Evolutionary conservation across 2,888 invertebrate genomes (phyloP).

Genomic region (Sphaerophoria taeniata): DNA sequence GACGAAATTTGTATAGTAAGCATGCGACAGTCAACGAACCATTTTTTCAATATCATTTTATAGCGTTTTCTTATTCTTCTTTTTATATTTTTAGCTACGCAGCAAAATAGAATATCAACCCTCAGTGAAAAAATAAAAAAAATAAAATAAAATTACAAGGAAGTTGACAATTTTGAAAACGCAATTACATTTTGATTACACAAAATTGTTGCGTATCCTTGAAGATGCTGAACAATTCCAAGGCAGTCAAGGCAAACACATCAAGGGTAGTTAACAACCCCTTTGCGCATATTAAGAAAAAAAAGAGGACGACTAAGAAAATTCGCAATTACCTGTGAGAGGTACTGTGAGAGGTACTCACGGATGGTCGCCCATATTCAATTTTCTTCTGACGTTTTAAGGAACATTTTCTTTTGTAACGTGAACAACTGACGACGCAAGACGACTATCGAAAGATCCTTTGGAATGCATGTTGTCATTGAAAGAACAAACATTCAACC

Average conservation of each 20-base stretch:
- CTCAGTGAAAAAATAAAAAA: neutral
- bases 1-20: conserved; percentile 45
- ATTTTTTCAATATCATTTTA: conserved; percentile 46
- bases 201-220: conserved; percentile 70
- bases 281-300: conserved; percentile 16
- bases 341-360: neutral
- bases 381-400: conserved; percentile 50
- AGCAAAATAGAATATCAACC: conserved; percentile 24
- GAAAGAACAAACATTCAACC: conserved; percentile 50
- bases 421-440: neutral
- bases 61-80: conserved; percentile 11
- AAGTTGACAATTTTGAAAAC: conserved; percentile 69
- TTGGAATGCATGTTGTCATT: conserved; percentile 49
- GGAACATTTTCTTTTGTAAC: neutral
- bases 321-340: conserved; percentile 61
- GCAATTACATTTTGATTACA: conserved; percentile 73
- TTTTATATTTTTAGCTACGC: conserved; percentile 33
- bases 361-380: conserved; percentile 58
- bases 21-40: conserved; percentile 63
- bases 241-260: neutral
- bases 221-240: neutral
- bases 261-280: conserved; percentile 53
- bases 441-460: conserved; percentile 9
- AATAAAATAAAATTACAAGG: conserved; percentile 49
- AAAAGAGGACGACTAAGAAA: conserved; percentile 36